Percentiles rank a stretch among this genome's conserved stretches.
These are phyloP conservation scores for Pararge aegeria DNA, from an alignment of 1,140 invertebrate species.

Conservation along the genomic window DNA sequence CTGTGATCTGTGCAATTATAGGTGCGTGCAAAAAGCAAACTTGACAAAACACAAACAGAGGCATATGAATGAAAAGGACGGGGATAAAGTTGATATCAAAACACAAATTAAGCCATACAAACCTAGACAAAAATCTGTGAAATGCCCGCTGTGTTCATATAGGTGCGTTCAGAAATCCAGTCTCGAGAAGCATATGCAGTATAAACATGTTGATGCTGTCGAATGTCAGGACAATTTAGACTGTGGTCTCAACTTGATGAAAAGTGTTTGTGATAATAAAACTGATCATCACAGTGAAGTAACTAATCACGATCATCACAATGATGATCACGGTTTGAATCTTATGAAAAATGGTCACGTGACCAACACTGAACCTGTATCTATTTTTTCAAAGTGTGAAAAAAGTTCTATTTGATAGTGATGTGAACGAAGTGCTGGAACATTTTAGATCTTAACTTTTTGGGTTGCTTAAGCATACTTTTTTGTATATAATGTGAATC, in stretches of 20 bases:
- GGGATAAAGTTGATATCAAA: conserved; percentile 58
- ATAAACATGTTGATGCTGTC: conserved; percentile 53
- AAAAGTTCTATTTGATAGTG: neutral
- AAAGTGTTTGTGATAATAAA: conserved; percentile 19
- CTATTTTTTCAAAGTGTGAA: neutral
- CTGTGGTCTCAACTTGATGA: conserved; percentile 33
- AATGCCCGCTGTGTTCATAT: conserved; percentile 67
- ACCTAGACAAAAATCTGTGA: conserved; percentile 63
- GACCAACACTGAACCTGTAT: neutral
- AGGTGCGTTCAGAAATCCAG: conserved; percentile 71
- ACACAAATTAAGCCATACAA: conserved; percentile 64
- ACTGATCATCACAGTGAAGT: conserved; percentile 28
- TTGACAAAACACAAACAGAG: conserved; percentile 75
- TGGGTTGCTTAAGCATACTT: neutral
- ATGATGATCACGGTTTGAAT: conserved; percentile 32
- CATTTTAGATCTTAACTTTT: neutral
- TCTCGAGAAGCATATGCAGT: conserved; percentile 69
- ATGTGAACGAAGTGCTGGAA: neutral
- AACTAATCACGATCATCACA: conserved; percentile 21
- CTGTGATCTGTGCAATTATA: conserved; percentile 82
- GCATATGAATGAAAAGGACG: conserved; percentile 70
- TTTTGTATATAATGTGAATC: conserved; percentile 2
- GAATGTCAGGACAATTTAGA: conserved; percentile 14
- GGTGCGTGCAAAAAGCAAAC: conserved; percentile 77
- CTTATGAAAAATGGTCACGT: conserved; percentile 53